Base-by-base conservation (phyloP, 2,113 vertebrate genomes). In the Lampris megalopsis region DNA sequence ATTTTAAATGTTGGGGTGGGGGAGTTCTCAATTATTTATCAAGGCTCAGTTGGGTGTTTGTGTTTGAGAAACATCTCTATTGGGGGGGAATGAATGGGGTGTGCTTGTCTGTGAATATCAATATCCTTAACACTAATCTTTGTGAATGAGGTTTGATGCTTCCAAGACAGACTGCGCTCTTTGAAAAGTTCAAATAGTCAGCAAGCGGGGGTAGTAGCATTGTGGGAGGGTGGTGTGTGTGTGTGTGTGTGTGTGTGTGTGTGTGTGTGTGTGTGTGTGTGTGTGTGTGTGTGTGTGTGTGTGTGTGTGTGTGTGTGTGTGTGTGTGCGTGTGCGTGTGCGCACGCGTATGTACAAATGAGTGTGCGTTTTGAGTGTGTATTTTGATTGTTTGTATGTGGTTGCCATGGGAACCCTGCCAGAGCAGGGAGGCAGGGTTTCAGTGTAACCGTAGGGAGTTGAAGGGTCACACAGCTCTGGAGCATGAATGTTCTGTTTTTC, bases 401-500 rank as follows among this genome's bases (percentile, higher is more conserved):
- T 89, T 91, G 91, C 62, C 43, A 77, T 91, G 88, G 91, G 89
- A 90, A 82, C 71, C 63, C 71, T 72, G 89, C 88, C 90, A 91
- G 74, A 71, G 74, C 9, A 50, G 79, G 67, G 85, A 86, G 84
- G 86, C 79, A 76, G 82, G 66, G 68, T 80, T 85, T 83, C 73
- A 73, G 77, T 41, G 79, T 85, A 50, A 36, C 59, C 35, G 6
- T 52, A 37, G 63, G 43, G 43, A 58, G 36, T 66, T 49, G 9
- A 49, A 77, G 77, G 91, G 88, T 90, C 88, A 88, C 64, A 8
- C 63, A 49, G 79, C 83, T 87, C 82, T 3, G 48, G 66, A 92
- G 80, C 78, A 79, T 88, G 82, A 85, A 86, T 73, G 90, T 83
- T 93, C 91, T 93, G 91, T 80, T 92, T 92, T 92, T 93, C 89